A percentile compares a stretch with the other conserved stretches of the same genome.
Conservation (phyloP, 2,113 vertebrate species). For the Numenius arquata region DNA sequence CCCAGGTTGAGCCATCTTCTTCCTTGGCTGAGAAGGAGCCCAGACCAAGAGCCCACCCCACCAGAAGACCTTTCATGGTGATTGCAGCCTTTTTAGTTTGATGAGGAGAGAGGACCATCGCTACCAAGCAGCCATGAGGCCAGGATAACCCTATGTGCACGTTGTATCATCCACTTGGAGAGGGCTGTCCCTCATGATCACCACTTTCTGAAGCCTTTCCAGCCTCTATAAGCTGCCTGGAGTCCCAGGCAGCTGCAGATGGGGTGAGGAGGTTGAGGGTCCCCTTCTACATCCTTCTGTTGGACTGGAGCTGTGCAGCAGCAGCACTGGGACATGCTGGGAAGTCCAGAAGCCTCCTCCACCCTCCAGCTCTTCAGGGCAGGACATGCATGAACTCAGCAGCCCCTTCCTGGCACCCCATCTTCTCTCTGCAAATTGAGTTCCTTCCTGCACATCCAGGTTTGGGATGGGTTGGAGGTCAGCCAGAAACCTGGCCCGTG, state of each 20-base stretch:
- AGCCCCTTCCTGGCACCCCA: background rate
- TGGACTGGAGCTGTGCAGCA: background rate
- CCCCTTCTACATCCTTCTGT: background rate
- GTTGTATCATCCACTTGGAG: background rate
- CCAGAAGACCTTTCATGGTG: background rate
- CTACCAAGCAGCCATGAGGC: background rate
- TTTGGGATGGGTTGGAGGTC: background rate
- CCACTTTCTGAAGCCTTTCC: background rate
- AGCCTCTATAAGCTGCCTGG: rapidly evolving
- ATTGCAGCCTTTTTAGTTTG: background rate
- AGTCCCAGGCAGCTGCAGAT: background rate
- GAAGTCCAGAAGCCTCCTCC: background rate
- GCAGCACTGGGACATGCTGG: background rate
- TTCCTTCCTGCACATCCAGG: rapidly evolving
- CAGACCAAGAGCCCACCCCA: background rate
- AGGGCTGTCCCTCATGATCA: background rate
- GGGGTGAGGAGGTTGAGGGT: background rate
- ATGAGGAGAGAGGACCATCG: background rate
- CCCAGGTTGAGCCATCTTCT: background rate
- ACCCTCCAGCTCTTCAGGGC: background rate
- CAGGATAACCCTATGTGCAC: rapidly evolving
- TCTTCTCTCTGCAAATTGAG: background rate
- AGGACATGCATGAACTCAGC: rapidly evolving
- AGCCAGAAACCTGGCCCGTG: background rate
- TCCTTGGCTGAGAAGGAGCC: background rate